Conservation (phyloP, 2,113 vertebrate species). For the Neolamprologus fasciatus region DNA sequence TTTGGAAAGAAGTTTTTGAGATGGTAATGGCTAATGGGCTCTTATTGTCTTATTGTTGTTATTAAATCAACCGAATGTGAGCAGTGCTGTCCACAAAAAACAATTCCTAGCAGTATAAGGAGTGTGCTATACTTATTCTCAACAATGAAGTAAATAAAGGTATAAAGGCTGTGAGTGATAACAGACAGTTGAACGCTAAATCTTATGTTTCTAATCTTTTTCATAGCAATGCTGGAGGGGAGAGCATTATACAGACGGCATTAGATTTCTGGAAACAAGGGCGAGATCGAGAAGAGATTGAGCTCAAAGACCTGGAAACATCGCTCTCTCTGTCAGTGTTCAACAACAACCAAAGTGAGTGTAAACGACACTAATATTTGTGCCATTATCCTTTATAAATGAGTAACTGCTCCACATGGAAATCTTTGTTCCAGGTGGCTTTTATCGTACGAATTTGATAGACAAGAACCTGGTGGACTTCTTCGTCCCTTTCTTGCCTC, state of each 20-base stretch:
- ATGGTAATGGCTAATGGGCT: background rate
- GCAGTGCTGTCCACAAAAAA: background rate
- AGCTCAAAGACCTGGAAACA: slow-evolving; percentile 80
- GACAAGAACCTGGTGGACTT: slow-evolving; percentile 92
- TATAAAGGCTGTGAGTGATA: background rate
- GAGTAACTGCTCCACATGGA: background rate
- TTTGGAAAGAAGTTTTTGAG: background rate
- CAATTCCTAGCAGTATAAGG: background rate
- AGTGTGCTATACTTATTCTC: background rate
- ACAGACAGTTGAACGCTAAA: background rate
- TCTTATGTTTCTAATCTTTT: background rate
- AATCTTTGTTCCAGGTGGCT: slow-evolving; percentile 73
- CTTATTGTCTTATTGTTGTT: background rate
- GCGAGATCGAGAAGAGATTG: slow-evolving; percentile 77
- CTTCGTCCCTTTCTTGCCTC: slow-evolving; percentile 89
- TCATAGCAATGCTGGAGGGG: slow-evolving; percentile 84
- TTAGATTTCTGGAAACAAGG: slow-evolving; percentile 84
- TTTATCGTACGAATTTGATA: slow-evolving; percentile 90
- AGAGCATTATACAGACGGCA: slow-evolving; percentile 76
- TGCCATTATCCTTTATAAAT: background rate
- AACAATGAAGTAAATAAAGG: background rate
- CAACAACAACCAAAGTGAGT: slow-evolving; percentile 91
- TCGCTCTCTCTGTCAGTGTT: slow-evolving; percentile 78
- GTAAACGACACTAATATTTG: accelerated
- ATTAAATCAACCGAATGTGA: background rate